Evolutionary conservation across 2,888 invertebrate genomes (phyloP).

Genomic region (Megaustenia siamemsis): DNA sequence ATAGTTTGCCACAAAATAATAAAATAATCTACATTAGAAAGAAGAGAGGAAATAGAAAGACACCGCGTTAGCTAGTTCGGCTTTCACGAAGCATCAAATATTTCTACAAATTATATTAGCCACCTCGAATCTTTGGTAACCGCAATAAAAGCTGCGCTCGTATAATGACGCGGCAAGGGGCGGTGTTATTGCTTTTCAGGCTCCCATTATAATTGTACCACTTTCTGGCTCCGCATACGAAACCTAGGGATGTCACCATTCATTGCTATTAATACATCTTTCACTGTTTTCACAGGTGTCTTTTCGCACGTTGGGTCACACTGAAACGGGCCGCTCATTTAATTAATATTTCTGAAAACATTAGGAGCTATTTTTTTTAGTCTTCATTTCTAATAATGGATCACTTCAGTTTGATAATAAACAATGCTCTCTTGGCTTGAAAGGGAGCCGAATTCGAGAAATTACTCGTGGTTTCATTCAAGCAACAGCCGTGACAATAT

Average conservation of each 20-base stretch:
- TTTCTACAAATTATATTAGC: neutral
- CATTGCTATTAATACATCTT: conserved; percentile 2
- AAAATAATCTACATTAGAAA: too few relatives aligned
- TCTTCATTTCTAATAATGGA: neutral
- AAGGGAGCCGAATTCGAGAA: neutral
- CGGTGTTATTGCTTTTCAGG: neutral
- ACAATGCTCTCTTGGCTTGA: neutral
- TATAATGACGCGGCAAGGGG: neutral
- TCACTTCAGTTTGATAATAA: neutral
- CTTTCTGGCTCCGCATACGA: neutral
- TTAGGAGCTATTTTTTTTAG: neutral
- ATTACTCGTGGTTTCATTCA: neutral
- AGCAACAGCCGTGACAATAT: neutral
- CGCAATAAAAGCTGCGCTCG: neutral
- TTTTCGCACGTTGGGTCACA: neutral
- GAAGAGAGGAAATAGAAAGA: too few relatives aligned
- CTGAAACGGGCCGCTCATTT: neutral
- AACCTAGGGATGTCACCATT: neutral
- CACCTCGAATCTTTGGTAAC: neutral
- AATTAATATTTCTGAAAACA: conserved; percentile 1
- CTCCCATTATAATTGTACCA: conserved; percentile 3
- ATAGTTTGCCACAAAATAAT: too few relatives aligned
- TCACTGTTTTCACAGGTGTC: conserved; percentile 21
- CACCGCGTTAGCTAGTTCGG: too few relatives aligned
- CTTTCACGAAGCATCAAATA: neutral